Evolutionary conservation across 2,888 invertebrate genomes (phyloP), one percentile per base, ranked within the genome.

Genomic region (Blastobasis adustella): DNA sequence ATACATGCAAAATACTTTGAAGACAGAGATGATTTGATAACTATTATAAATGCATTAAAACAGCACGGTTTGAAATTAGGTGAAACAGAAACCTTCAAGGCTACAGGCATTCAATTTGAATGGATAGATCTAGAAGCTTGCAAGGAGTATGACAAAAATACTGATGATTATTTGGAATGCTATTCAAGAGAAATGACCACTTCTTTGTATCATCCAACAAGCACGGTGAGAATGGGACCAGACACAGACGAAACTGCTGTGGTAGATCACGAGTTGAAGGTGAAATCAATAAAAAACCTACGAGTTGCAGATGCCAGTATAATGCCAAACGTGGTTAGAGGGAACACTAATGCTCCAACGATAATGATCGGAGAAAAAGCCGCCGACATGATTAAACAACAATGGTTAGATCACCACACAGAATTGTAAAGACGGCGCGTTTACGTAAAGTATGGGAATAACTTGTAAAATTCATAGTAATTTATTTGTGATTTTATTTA

Each of bases 181-280:
- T 58, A 69, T 42, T 55, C 70, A 2, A 55, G 82, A 72, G 54
- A 76, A 54, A 46, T 79, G 40, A 79, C 82, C 3, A 72, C 78
- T 54, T 77, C 82, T 0, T 90, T 94, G 44, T 95, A 94, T 63
- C 95, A 95, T 76, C 94, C 94, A 0, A 90, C 90, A 2, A 90
- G 94, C 48, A 91, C 92, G 0, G 84, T 84, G 0, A 91, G 88
- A 72, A 93, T 93, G 93, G 92, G 92, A 4, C 86, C 90, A 0
- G 62, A 64, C 3, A 62, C 53, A 6, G 89, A 89, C 59, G 59
- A 71, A 0, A 66, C 62, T 7, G 76, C 91, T 0, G 92, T 92
- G 0, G 91, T 92, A 0, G 89, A 91, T 61, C 71, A 88, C n/a
- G 80, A 85, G 51, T 68, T 92, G 0, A 88, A 77, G 39, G 91